phyloP scores from a whole-genome alignment of 1,140 invertebrate genomes.

The Microplitis mediator region DNA sequence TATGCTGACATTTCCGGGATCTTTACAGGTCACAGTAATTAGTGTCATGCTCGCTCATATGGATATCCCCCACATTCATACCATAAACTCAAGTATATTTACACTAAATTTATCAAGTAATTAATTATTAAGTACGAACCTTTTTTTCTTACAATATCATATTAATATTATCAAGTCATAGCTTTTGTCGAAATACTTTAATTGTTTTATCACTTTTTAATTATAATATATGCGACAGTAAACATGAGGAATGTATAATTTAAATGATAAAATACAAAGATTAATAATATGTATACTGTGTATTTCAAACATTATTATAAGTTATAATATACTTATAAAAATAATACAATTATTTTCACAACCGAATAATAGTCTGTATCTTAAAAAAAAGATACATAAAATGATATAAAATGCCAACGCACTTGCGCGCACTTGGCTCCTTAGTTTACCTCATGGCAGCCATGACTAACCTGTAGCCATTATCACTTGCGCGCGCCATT shows the following conservation, averaged over 20 bases:
- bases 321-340: not conserved
- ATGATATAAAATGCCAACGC: constrained; percentile 38
- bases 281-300: too few species aligned
- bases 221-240: not conserved
- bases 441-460: constrained; percentile 49
- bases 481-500: constrained; percentile 33
- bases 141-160: too few species aligned
- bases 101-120: not conserved
- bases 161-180: too few species aligned
- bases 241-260: too few species aligned
- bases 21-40: constrained; percentile 13
- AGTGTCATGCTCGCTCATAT: constrained; percentile 15
- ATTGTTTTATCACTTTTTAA: not conserved
- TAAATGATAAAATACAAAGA: too few species aligned
- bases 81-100: not conserved
- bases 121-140: too few species aligned
- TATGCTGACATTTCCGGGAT: constrained; percentile 4
- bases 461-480: constrained; percentile 56
- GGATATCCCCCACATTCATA: constrained; percentile 2
- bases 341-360: not conserved
- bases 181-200: not conserved
- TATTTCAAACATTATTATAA: not conserved
- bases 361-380: not conserved
- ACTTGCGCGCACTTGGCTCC: constrained; percentile 32
- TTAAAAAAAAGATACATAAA: not conserved